Conservation (phyloP, 2,113 vertebrate species). For the Anser brachyrhynchus region DNA sequence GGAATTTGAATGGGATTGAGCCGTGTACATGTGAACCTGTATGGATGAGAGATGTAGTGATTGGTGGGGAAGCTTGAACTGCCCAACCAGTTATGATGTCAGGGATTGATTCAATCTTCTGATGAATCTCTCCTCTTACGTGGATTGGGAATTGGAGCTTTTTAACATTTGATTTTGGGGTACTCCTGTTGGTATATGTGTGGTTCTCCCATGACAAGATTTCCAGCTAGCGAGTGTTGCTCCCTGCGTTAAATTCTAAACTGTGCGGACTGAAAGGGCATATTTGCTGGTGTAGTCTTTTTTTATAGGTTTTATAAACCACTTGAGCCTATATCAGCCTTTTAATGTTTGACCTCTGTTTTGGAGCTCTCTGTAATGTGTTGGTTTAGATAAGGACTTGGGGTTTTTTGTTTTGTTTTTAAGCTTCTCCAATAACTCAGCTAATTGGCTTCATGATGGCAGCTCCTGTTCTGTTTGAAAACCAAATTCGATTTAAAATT, state of each 20-base stretch:
- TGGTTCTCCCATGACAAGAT: constrained; percentile 72
- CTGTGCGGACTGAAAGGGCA: constrained; percentile 68
- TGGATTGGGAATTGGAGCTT: constrained; percentile 73
- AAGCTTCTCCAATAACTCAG: constrained; percentile 58
- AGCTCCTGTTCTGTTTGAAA: constrained; percentile 49
- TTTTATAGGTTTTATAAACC: constrained; percentile 88
- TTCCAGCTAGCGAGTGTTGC: constrained; percentile 73
- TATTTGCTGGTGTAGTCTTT: constrained; percentile 81
- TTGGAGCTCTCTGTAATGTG: constrained; percentile 69
- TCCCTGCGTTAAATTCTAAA: constrained; percentile 73
- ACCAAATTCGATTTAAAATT: constrained; percentile 46
- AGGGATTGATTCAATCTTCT: constrained; percentile 69
- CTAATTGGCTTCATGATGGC: constrained; percentile 61
- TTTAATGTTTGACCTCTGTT: constrained; percentile 76
- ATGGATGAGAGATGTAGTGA: constrained; percentile 56
- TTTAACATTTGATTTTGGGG: constrained; percentile 74
- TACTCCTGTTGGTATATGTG: constrained; percentile 72
- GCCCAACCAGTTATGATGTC: constrained; percentile 63
- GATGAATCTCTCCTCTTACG: constrained; percentile 61
- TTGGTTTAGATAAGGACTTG: constrained; percentile 68
- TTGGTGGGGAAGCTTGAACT: constrained; percentile 61
- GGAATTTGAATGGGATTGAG: constrained; percentile 70
- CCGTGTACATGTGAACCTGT: constrained; percentile 52
- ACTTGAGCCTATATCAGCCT: constrained; percentile 81
- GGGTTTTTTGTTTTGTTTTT: not conserved